phyloP scores from a whole-genome alignment of 2,113 vertebrate genomes.

The Tragelaphus imberbis region DNA sequence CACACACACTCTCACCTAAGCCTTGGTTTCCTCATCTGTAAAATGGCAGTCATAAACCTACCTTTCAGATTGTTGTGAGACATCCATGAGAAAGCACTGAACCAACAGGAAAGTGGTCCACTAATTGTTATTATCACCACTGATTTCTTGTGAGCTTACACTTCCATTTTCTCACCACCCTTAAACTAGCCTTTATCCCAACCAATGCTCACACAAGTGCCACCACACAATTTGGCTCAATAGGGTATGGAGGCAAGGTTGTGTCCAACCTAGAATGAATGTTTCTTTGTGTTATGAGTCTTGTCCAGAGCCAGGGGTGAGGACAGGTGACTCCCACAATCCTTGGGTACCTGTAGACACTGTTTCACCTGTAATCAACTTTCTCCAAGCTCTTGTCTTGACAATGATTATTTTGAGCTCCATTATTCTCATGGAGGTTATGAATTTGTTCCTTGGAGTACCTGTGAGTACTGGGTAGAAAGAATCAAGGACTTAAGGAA shows the following conservation, averaged over 20 bases:
- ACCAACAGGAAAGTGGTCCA: not conserved
- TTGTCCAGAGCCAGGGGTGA: not conserved
- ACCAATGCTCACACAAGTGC: not conserved
- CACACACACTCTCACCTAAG: not conserved
- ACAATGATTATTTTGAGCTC: not conserved
- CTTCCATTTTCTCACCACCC: not conserved
- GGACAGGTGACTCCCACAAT: not conserved
- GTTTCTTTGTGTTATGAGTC: not conserved
- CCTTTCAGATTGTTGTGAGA: not conserved
- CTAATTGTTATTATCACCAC: not conserved
- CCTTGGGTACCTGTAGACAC: not conserved
- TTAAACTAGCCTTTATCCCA: not conserved
- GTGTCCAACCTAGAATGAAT: not conserved
- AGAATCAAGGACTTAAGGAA: not conserved
- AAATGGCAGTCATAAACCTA: not conserved
- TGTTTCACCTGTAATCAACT: not conserved
- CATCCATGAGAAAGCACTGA: not conserved
- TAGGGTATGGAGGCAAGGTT: not conserved
- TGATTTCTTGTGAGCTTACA: not conserved
- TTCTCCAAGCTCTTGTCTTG: not conserved
- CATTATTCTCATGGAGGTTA: not conserved
- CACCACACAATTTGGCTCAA: not conserved
- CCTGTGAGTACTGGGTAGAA: not conserved
- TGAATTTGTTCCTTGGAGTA: not conserved
- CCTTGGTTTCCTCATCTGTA: slow-evolving; percentile 9